Evolutionary conservation across 2,888 invertebrate genomes (phyloP).

Genomic region (Eupithecia abbreviata): DNA sequence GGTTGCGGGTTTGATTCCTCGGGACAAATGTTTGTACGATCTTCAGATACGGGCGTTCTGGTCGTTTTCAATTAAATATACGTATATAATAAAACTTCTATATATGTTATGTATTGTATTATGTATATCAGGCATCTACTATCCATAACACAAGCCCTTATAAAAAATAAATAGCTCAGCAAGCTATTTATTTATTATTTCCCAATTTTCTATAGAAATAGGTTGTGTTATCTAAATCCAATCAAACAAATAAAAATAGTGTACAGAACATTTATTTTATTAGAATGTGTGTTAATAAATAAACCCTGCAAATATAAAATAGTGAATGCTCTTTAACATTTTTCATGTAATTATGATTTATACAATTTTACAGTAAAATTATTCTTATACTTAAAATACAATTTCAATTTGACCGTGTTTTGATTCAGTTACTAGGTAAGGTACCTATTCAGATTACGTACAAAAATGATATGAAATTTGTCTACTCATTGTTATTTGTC

Average conservation of each 20-base stretch:
- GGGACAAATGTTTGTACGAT: too few species aligned
- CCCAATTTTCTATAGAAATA: not conserved
- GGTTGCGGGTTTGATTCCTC: too few species aligned
- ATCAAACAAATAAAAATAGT: not conserved
- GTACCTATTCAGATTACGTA: not conserved
- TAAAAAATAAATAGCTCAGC: too few species aligned
- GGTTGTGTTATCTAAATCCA: not conserved
- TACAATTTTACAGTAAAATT: too few species aligned
- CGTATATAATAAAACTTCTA: too few species aligned
- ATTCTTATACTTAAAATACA: not conserved
- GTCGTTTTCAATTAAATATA: too few species aligned
- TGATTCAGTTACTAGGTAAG: not conserved
- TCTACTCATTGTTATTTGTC: not conserved
- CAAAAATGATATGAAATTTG: not conserved
- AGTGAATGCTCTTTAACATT: conserved; percentile 2
- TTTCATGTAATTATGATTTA: too few species aligned
- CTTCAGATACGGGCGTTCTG: too few species aligned
- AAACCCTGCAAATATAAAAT: conserved; percentile 30
- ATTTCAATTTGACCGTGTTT: not conserved
- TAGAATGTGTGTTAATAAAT: conserved; percentile 17
- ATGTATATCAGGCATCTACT: too few species aligned
- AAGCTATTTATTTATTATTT: not conserved
- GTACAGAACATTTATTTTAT: conserved; percentile 12
- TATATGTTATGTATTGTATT: too few species aligned
- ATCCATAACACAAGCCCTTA: too few species aligned